Percentiles rank a stretch among this genome's conserved stretches.
Evolutionary conservation across 2,797 vertebrate genomes (phyloP).

Genomic region (Naso thynnoides): DNA sequence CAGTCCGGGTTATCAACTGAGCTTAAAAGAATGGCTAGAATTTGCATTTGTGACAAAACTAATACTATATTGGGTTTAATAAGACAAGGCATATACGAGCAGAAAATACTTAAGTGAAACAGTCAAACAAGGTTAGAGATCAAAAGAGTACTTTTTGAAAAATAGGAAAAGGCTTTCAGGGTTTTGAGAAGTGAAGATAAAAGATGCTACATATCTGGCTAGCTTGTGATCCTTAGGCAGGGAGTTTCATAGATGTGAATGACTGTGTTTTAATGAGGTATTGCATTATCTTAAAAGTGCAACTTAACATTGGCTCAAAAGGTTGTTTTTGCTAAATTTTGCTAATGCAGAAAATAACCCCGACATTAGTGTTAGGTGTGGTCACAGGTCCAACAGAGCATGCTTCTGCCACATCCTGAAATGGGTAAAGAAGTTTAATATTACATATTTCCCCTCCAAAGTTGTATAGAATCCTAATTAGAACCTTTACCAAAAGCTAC

Average conservation of each 20-base stretch:
- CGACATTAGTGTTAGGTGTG: background rate
- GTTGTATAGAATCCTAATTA: background rate
- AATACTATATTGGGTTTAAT: background rate
- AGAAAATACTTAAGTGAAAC: background rate
- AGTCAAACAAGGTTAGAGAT: background rate
- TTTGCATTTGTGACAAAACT: slow-evolving; percentile 1
- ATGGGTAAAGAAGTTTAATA: background rate
- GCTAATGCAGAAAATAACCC: background rate
- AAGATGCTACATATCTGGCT: background rate
- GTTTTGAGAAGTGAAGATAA: background rate
- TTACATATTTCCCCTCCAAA: background rate
- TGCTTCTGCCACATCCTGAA: no score
- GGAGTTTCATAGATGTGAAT: background rate
- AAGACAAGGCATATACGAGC: background rate
- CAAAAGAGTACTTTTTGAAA: background rate
- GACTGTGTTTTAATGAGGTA: background rate
- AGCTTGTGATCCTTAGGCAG: background rate
- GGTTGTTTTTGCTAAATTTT: slow-evolving; percentile 5
- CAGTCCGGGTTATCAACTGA: slow-evolving; percentile 14
- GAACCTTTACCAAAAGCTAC: background rate
- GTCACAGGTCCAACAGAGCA: background rate
- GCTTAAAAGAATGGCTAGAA: slow-evolving; percentile 13
- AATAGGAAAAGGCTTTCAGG: background rate
- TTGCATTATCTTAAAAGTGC: background rate
- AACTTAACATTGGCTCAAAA: background rate